Evolutionary conservation across 2,797 vertebrate genomes (phyloP).

Genomic region (Scarus forsteni): DNA sequence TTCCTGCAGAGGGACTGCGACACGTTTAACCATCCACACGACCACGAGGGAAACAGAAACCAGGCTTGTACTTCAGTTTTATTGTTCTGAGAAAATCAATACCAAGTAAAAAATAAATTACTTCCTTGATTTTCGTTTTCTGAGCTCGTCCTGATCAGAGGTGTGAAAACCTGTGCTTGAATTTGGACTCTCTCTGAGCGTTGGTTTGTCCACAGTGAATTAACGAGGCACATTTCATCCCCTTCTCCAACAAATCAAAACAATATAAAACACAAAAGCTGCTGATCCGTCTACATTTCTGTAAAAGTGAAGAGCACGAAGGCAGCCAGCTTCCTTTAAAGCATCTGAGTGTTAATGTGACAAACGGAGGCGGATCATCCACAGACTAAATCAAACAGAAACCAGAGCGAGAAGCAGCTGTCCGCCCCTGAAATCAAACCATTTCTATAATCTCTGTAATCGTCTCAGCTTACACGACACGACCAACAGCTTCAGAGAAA

Average conservation of each 20-base stretch:
- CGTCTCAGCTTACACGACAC: neutral
- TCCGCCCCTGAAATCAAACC: neutral
- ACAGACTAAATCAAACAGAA: neutral
- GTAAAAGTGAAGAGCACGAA: constrained; percentile 1
- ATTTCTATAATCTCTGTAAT: neutral
- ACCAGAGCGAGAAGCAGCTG: neutral
- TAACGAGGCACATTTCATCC: neutral
- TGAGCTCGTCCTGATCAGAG: constrained; percentile 24
- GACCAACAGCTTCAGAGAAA: neutral
- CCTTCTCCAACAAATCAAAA: constrained; percentile 19
- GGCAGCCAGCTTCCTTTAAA: neutral
- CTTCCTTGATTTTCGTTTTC: constrained; percentile 51
- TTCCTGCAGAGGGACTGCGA: constrained; percentile 6
- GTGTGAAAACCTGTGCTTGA: constrained; percentile 2
- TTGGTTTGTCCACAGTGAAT: neutral
- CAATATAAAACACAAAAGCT: neutral
- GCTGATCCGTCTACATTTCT: neutral
- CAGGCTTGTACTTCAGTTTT: constrained; percentile 66
- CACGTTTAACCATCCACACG: constrained; percentile 2
- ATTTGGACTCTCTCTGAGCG: neutral
- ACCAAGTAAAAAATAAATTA: constrained; percentile 78
- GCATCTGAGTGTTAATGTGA: constrained; percentile 7
- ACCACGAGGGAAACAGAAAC: neutral
- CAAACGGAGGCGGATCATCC: neutral
- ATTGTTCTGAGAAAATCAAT: constrained; percentile 77